These are phyloP conservation scores for Anas platyrhynchos DNA, from an alignment of 2,113 vertebrate species.

Conservation along the genomic window DNA sequence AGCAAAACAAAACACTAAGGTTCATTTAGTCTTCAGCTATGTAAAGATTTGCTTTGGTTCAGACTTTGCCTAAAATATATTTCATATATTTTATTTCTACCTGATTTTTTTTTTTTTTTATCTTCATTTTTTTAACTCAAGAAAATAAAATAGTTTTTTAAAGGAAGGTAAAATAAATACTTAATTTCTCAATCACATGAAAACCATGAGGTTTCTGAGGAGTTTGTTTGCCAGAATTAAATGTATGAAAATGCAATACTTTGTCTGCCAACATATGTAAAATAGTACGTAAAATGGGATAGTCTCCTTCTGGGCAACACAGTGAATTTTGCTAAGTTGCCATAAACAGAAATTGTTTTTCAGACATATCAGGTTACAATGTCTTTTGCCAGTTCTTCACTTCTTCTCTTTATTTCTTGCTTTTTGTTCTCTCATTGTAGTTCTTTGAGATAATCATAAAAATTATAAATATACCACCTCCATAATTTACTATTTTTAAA, in stretches of 20 bases:
- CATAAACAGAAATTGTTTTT: background rate
- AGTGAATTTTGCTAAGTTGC: background rate
- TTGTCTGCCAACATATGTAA: background rate
- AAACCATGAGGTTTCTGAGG: background rate
- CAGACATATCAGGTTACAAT: background rate
- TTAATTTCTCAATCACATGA: background rate
- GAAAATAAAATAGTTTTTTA: background rate
- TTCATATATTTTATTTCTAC: background rate
- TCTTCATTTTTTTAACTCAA: background rate
- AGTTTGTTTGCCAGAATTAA: background rate
- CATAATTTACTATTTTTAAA: background rate
- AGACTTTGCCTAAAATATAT: background rate
- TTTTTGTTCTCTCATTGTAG: background rate
- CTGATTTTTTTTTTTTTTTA: background rate
- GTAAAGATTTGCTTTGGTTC: background rate
- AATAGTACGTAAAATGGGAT: background rate
- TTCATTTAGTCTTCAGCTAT: background rate
- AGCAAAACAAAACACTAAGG: background rate
- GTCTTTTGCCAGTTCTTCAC: background rate
- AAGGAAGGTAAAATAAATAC: background rate
- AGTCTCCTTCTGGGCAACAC: background rate
- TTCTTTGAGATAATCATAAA: background rate
- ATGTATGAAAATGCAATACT: background rate
- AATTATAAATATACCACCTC: background rate
- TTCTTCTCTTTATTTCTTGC: background rate